A percentile compares a stretch with the other conserved stretches of the same genome.
Evolutionary conservation across 2,113 vertebrate species (phyloP).

Genomic region (Candoia aspera): DNA sequence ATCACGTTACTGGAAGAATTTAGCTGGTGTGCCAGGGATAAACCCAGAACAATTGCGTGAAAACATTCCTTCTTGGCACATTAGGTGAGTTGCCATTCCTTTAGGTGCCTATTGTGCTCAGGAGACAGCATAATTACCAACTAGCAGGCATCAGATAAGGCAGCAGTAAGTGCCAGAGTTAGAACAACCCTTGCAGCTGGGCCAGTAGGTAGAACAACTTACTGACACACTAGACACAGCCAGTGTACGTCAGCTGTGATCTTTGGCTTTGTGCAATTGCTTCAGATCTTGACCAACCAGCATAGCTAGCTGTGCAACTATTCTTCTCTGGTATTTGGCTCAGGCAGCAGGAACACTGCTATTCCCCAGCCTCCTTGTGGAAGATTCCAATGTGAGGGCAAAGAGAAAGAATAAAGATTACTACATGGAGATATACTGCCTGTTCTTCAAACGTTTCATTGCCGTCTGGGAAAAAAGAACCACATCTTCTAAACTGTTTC

Average conservation of each 20-base stretch:
- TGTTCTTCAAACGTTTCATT: background rate
- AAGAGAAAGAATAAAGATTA: background rate
- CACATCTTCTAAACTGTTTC: conserved; percentile 13
- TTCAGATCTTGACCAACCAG: background rate
- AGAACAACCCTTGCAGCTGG: background rate
- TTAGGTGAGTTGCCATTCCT: background rate
- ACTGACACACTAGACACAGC: background rate
- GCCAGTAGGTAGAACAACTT: background rate
- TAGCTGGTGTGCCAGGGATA: background rate
- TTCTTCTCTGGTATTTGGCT: conserved; percentile 60
- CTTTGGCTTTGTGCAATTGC: background rate
- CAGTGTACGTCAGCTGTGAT: background rate
- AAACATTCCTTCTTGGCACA: conserved; percentile 14
- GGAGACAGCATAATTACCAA: background rate
- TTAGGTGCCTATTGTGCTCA: background rate
- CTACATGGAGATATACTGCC: background rate
- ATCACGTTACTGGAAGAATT: background rate
- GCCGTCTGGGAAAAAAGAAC: background rate
- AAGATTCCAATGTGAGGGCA: background rate
- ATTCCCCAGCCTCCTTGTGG: background rate
- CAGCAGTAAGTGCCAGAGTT: fast-evolving
- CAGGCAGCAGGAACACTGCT: conserved; percentile 60
- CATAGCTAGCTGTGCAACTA: fast-evolving
- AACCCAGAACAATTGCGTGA: background rate
- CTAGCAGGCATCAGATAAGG: background rate